Base-by-base conservation (phyloP, 2,797 vertebrate genomes). In the Pangasius krempfi region DNA sequence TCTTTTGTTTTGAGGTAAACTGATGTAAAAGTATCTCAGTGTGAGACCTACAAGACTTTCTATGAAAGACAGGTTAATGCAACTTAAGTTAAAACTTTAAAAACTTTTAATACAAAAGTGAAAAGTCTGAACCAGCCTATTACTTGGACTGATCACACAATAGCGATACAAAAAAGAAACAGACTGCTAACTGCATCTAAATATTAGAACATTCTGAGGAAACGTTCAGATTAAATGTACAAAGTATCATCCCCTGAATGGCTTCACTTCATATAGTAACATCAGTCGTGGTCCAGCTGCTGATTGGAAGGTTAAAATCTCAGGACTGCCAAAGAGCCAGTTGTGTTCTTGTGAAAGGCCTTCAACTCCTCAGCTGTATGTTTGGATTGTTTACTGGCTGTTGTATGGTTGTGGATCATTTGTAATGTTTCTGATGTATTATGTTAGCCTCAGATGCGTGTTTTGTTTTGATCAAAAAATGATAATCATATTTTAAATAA, bases 1-100 rank as follows among this genome's bases (percentile, higher is more conserved):
- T 64, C 80, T 47, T 83, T 83, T 83, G 80, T 83, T 83, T 83
- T 64, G 80, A n/a, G 80, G 58, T 47, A 64, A 83, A 62, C 7
- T n/a, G 80, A 44, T n/a, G 58, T 47, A 83, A 83, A 83, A 47
- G 5, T 16, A 10, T 80, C n/a, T 16, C 52, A 33, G 22, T 2
- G n/a, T 58, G 30, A 37, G 30, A 22, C 30, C 58, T 64, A 44
- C 58, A 64, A 83, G 60, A 27, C 80, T 64, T 83, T 22, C 16
- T 27, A 7, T 62, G 37, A 64, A 64, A 83, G 44, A 3, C 58
- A 64, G 58, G 20, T 64, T 82, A 62, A n/a, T 44, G n/a, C 12
- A 83, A 82, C 80, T 33, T 58, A 0, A 12, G 37, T 56, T 33
- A 56, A 1, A 79, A 52, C 75, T 40, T 60, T 1, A 44, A 60